Evolutionary conservation across 2,797 vertebrate species (phyloP).

Genomic region (Labeo calbasu): DNA sequence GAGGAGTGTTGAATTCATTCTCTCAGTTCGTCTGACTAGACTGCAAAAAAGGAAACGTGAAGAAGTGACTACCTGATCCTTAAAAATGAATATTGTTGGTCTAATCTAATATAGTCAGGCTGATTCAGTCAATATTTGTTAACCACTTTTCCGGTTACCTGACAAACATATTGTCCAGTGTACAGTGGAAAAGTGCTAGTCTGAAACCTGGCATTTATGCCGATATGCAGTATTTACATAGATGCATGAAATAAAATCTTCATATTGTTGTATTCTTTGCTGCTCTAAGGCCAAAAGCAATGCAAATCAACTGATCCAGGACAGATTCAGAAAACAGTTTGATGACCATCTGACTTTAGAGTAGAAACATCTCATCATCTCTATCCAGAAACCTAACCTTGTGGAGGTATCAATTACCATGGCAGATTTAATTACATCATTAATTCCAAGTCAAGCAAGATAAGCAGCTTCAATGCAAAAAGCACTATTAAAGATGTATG

Average conservation of each 20-base stretch:
- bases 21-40: slow-evolving; percentile 13
- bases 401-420: slow-evolving; percentile 23
- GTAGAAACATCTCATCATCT: slow-evolving; percentile 26
- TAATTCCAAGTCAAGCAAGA: slow-evolving; percentile 23
- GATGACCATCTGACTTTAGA: neutral
- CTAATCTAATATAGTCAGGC: neutral
- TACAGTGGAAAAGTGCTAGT: neutral
- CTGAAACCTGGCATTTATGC: neutral
- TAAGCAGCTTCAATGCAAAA: neutral
- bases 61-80: neutral
- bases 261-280: neutral
- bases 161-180: neutral
- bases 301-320: neutral
- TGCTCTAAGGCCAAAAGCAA: neutral
- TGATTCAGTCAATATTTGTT: neutral
- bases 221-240: neutral
- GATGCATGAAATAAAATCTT: neutral
- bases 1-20: slow-evolving; percentile 1
- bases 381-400: neutral
- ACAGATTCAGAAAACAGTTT: neutral
- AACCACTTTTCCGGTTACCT: neutral
- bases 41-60: neutral
- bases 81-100: neutral
- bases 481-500: slow-evolving; percentile 34
- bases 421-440: slow-evolving; percentile 13